phyloP scores from a whole-genome alignment of 2,113 vertebrate species.

The Melospiza melodia region DNA sequence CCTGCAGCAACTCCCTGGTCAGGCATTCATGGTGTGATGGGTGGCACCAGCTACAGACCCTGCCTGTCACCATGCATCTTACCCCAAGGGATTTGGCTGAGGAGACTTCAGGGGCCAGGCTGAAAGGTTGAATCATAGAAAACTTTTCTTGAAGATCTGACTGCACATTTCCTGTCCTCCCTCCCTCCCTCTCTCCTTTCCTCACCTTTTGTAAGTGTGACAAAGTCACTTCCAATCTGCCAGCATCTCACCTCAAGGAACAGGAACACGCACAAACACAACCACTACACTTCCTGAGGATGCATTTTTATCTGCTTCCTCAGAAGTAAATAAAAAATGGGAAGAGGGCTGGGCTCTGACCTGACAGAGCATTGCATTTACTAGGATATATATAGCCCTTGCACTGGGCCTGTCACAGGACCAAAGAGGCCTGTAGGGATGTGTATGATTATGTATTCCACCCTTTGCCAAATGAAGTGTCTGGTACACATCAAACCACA shows the following conservation, averaged over 20 bases:
- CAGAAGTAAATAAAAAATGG: not conserved
- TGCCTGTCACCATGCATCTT: not conserved
- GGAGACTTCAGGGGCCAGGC: not conserved
- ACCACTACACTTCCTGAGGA: not conserved
- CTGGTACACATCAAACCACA: not conserved
- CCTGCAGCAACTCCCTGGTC: not conserved
- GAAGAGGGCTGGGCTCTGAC: not conserved
- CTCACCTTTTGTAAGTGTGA: not conserved
- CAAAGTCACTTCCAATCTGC: not conserved
- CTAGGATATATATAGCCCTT: not conserved
- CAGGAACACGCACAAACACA: not conserved
- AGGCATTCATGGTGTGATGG: not conserved
- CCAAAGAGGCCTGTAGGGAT: not conserved
- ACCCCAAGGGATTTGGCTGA: not conserved
- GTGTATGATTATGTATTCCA: not conserved
- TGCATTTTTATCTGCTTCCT: not conserved
- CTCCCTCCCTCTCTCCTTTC: not conserved
- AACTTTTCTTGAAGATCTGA: not conserved
- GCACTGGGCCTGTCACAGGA: not conserved
- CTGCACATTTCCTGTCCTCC: not conserved
- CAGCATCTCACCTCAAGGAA: constrained; percentile 23
- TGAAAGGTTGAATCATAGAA: not conserved
- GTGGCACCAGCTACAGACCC: not conserved
- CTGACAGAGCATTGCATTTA: not conserved
- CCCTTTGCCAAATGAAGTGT: not conserved